phyloP scores from a whole-genome alignment of 2,797 vertebrate species.

The Ptychadena robeensis region DNA sequence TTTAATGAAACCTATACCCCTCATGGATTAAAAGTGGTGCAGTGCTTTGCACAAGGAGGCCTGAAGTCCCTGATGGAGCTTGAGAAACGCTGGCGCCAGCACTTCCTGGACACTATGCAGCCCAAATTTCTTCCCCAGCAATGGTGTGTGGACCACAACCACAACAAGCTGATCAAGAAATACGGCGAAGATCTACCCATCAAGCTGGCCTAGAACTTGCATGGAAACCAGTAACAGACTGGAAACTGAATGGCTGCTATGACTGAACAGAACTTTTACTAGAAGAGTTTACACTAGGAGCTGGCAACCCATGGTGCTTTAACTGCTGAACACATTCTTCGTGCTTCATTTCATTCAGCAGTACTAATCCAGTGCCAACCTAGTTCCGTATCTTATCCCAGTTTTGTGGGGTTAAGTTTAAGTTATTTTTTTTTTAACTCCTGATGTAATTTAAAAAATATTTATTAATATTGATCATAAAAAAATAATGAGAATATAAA shows the following conservation, averaged over 20 bases:
- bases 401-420: constrained; percentile 22
- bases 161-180: constrained; percentile 89
- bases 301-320: not conserved
- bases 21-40: constrained; percentile 96
- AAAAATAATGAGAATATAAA: not conserved
- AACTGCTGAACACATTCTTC: not conserved
- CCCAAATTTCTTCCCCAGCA: constrained; percentile 89
- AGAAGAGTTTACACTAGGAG: not conserved
- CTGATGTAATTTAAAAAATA: constrained; percentile 28
- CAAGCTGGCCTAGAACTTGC: constrained; percentile 72
- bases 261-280: constrained; percentile 15
- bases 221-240: not conserved
- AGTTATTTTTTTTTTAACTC: constrained; percentile 35
- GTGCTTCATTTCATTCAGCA: not conserved
- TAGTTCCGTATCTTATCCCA: constrained; percentile 8
- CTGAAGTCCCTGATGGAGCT: constrained; percentile 88
- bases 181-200: constrained; percentile 86
- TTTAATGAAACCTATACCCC: constrained; percentile 89
- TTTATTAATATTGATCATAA: constrained; percentile 9
- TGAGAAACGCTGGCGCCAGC: constrained; percentile 93
- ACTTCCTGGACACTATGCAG: constrained; percentile 91
- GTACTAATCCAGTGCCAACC: not conserved
- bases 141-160: constrained; percentile 94
- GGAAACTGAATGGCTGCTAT: not conserved
- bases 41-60: constrained; percentile 77